Evolutionary conservation across 2,888 invertebrate species (phyloP).

Genomic region (Xylophagus ater): DNA sequence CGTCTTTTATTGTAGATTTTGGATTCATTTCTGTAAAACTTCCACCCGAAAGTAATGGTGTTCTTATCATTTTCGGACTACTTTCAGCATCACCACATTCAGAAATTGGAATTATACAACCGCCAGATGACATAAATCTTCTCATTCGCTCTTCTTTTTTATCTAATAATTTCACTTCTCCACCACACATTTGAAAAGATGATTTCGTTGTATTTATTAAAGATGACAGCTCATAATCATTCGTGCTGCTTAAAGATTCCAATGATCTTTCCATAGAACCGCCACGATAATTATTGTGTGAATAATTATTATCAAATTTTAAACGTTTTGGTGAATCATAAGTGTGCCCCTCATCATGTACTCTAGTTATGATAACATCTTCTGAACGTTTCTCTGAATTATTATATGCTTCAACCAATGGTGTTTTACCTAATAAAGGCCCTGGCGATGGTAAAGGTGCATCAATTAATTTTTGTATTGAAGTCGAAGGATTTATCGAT

Average conservation of each 20-base stretch:
- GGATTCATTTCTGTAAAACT: conserved; percentile 49
- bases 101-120: conserved; percentile 50
- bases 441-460: conserved; percentile 71
- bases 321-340: conserved; percentile 14
- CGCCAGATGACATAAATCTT: conserved; percentile 34
- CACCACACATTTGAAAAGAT: conserved; percentile 21
- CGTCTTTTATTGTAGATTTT: conserved; percentile 24
- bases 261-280: background rate
- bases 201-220: no score
- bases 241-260: conserved; percentile 1
- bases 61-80: conserved; percentile 64
- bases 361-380: conserved; percentile 34
- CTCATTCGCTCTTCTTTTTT: conserved; percentile 30
- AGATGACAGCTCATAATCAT: no score
- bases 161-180: conserved; percentile 19
- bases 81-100: conserved; percentile 48
- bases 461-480: conserved; percentile 38
- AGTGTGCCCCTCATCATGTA: conserved; percentile 29
- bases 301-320: conserved; percentile 9
- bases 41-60: conserved; percentile 72
- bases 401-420: conserved; percentile 58
- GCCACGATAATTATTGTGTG: background rate
- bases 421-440: conserved; percentile 68
- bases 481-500: conserved; percentile 5
- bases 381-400: conserved; percentile 26